These are phyloP conservation scores for Tachina grossa DNA, from an alignment of 2,888 invertebrate genomes.

Conservation along the genomic window DNA sequence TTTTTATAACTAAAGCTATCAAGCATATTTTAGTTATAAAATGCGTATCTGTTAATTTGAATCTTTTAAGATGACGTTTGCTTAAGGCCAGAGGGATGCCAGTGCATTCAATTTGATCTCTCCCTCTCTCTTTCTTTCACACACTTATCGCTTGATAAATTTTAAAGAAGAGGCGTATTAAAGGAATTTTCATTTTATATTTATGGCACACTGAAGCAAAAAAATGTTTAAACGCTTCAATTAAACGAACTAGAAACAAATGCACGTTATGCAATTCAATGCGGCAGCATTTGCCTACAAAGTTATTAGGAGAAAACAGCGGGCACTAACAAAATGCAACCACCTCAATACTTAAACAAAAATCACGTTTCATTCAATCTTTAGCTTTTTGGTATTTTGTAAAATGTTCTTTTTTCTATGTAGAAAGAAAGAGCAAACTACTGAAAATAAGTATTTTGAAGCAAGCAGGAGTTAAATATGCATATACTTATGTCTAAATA, in stretches of 20 bases:
- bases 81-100: no score
- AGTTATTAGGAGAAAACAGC: conserved; percentile 26
- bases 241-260: conserved; percentile 14
- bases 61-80: no score
- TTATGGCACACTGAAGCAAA: background rate
- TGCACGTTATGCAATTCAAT: conserved; percentile 11
- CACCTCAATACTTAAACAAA: background rate
- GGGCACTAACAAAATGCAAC: conserved; percentile 36
- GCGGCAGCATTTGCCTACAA: conserved; percentile 28
- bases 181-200: background rate
- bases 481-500: background rate
- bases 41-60: no score
- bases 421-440: conserved; percentile 4
- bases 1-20: no score
- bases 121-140: no score
- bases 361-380: conserved; percentile 6
- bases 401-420: conserved; percentile 1
- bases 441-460: conserved; percentile 35
- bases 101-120: no score
- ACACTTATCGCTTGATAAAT: no score
- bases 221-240: conserved; percentile 9
- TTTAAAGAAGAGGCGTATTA: no score
- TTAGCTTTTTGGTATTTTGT: background rate
- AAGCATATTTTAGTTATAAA: no score
- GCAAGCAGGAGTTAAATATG: conserved; percentile 59